Evolutionary conservation across 2,888 invertebrate genomes (phyloP).

Genomic region (Drosophila crucigera): DNA sequence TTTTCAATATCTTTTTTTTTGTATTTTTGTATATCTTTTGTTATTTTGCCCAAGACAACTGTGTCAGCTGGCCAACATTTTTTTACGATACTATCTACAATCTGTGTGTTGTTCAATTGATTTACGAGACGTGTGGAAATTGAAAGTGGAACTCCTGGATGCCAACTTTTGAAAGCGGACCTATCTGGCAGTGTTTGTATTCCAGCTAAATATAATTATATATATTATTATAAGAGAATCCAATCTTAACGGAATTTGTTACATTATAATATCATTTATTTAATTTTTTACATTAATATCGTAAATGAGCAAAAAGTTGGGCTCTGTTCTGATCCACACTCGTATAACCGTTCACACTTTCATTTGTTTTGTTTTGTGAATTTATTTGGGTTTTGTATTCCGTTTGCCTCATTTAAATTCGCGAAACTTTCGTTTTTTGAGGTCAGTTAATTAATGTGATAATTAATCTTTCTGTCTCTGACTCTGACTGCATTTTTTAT

Average conservation of each 20-base stretch:
- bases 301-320: not conserved
- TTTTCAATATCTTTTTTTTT: not conserved
- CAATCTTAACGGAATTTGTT: not conserved
- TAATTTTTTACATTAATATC: too few relatives aligned
- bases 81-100: conserved; percentile 67
- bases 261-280: not conserved
- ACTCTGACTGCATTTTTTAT: conserved; percentile 40
- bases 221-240: not conserved
- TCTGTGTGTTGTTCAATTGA: conserved; percentile 47
- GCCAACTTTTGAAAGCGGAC: not conserved
- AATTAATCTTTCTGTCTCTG: conserved; percentile 77
- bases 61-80: conserved; percentile 55
- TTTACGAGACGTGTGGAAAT: conserved; percentile 39
- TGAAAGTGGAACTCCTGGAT: conserved; percentile 22
- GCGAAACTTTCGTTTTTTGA: conserved; percentile 82
- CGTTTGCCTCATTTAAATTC: conserved; percentile 29
- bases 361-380: conserved; percentile 33
- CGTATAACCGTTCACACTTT: conserved; percentile 45
- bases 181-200: not conserved
- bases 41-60: conserved; percentile 28
- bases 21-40: conserved; percentile 1
- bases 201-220: not conserved
- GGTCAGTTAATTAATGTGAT: conserved; percentile 83
- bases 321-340: not conserved
- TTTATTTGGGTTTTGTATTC: conserved; percentile 23